Evolutionary conservation across 2,113 vertebrate genomes (phyloP), one percentile per base, ranked within the genome.

Genomic region (Rattus norvegicus): DNA sequence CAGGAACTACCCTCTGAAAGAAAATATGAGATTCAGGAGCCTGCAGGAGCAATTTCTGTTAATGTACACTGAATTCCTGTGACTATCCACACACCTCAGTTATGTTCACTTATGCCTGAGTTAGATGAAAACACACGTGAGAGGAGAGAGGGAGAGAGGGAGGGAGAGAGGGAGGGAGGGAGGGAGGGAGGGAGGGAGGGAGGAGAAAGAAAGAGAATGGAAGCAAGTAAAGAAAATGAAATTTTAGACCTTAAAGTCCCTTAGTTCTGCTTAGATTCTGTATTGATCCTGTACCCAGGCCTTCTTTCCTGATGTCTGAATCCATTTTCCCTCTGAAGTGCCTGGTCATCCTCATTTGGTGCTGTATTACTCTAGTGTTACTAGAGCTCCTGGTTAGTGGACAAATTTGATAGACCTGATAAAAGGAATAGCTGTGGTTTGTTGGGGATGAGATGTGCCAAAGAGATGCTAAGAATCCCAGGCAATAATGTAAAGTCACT

Each of bases 401-500:
- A 69, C 49, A 93, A 69, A 87, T 73, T 79, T 81, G 52, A 59
- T 65, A 47, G 39, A 4, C 61, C 43, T 90, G 54, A 85, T 72
- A 79, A 79, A 54, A 49, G 19, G 69, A 61, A 79, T 36, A 59
- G 90, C 67, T 81, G 6, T 47, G 86, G 22, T 65, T 69, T 75
- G 22, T 19, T 63, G n/a, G 59, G 14, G 5, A n/a, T 11, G 28
- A 11, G 24, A 56, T 1, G 5, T 52, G 33, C 28, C 24, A 84
- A 47, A 52, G n/a, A 95, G 43, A 85, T 93, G 2, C 69, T 47
- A 90, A 92, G 36, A 88, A 90, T n/a, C 5, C 17, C 63, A 75
- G 39, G 26, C 54, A 79, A 90, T 47, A 84, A 90, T 76, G 26
- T 39, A 80, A 97, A 93, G n/a, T 95, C 73, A 93, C 36, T 81